phyloP scores from a whole-genome alignment of 1,140 invertebrate genomes.

The Heliconius hermathena region DNA sequence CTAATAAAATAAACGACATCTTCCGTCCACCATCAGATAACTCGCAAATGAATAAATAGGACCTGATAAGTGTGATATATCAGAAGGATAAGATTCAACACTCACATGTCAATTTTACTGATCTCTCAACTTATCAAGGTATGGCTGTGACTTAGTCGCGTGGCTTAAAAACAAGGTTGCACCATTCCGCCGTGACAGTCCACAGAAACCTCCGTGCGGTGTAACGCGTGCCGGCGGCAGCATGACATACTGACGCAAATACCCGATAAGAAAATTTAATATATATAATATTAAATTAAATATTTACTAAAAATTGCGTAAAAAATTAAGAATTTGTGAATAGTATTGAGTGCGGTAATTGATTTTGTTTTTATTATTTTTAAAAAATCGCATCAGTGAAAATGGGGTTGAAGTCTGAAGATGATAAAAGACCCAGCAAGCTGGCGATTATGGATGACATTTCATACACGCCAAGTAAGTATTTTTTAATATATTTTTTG shows the following conservation, averaged over 20 bases:
- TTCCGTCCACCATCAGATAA: neutral
- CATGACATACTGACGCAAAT: constrained; percentile 60
- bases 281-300: constrained; percentile 47
- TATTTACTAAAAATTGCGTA: constrained; percentile 56
- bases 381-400: constrained; percentile 54
- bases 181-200: constrained; percentile 62
- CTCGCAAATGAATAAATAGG: neutral
- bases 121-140: constrained; percentile 41
- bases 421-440: constrained; percentile 76
- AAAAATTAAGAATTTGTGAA: constrained; percentile 45
- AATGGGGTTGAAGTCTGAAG: constrained; percentile 74
- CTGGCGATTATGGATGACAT: constrained; percentile 76
- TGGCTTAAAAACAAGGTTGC: constrained; percentile 71
- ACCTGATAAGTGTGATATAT: constrained; percentile 25
- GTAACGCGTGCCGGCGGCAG: constrained; percentile 48
- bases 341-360: constrained; percentile 44
- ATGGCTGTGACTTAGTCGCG: constrained; percentile 46
- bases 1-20: neutral
- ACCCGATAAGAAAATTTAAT: constrained; percentile 33
- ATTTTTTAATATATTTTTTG: constrained; percentile 35
- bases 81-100: constrained; percentile 29
- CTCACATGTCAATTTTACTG: constrained; percentile 51
- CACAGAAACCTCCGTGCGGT: constrained; percentile 56
- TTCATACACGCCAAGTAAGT: constrained; percentile 70
- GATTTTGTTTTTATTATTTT: constrained; percentile 50